These are phyloP conservation scores for Calliscelio sp. DNA, from an alignment of 2,888 invertebrate species.

Conservation along the genomic window DNA sequence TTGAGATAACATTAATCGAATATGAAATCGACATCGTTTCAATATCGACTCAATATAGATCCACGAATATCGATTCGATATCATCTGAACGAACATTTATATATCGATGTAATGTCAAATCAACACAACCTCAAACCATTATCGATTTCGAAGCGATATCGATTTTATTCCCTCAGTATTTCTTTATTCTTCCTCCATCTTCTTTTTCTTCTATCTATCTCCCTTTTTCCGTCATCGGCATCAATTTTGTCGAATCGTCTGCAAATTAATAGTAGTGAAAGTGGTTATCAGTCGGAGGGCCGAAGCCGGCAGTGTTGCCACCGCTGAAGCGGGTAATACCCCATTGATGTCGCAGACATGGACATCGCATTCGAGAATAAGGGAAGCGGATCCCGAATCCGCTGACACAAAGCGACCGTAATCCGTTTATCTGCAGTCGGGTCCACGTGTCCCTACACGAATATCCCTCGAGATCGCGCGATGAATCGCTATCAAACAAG, in stretches of 20 bases:
- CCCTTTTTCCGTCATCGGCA: conserved; percentile 26
- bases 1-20: no score
- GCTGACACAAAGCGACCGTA: conserved; percentile 86
- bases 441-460: conserved; percentile 77
- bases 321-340: conserved; percentile 85
- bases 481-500: conserved; percentile 61
- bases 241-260: conserved; percentile 75
- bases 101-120: no score
- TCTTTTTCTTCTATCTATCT: neutral
- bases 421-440: conserved; percentile 86
- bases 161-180: no score
- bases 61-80: no score
- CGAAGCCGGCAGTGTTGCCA: conserved; percentile 81
- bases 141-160: no score
- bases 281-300: conserved; percentile 83
- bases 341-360: conserved; percentile 81
- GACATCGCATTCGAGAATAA: no score
- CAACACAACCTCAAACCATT: no score
- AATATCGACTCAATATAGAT: no score
- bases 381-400: conserved; percentile 83
- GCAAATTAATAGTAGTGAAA: conserved; percentile 82
- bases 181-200: neutral
- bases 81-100: no score
- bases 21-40: no score
- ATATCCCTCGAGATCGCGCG: conserved; percentile 55